These are phyloP conservation scores for Salmo trutta DNA, from an alignment of 2,797 vertebrate species.

Conservation along the genomic window DNA sequence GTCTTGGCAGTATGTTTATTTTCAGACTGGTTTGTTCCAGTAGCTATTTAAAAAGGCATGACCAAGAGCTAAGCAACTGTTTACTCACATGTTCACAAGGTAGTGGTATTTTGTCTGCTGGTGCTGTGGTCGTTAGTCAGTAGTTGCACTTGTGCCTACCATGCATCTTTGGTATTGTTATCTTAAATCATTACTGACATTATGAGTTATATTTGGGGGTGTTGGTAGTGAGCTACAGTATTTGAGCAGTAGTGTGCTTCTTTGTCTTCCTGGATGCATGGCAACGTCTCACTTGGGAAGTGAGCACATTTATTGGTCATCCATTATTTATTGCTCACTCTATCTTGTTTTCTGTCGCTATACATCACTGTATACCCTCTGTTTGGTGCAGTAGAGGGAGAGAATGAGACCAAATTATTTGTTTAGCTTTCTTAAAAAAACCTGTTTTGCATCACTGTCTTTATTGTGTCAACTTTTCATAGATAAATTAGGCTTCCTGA, in stretches of 20 bases:
- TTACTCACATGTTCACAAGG: background rate
- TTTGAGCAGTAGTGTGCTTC: too few species aligned
- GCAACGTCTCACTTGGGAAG: too few species aligned
- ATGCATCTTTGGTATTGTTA: too few species aligned
- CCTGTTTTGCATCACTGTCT: background rate
- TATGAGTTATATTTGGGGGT: too few species aligned
- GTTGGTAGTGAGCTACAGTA: too few species aligned
- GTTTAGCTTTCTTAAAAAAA: background rate
- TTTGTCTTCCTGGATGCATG: too few species aligned
- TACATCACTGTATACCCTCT: background rate
- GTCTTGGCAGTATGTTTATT: conserved; percentile 24
- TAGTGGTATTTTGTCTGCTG: background rate
- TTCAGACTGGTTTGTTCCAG: conserved; percentile 23
- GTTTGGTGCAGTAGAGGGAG: too few species aligned
- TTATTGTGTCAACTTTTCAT: background rate
- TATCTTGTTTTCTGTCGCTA: background rate
- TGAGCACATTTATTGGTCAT: background rate
- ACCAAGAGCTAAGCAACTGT: background rate
- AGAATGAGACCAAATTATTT: background rate
- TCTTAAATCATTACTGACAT: too few species aligned
- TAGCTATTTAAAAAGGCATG: background rate
- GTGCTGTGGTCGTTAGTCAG: background rate
- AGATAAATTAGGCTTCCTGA: background rate
- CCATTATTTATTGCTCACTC: background rate
- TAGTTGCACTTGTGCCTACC: too few species aligned